These are phyloP conservation scores for Ariopsis seemanni DNA, from an alignment of 2,113 vertebrate genomes.

Conservation along the genomic window DNA sequence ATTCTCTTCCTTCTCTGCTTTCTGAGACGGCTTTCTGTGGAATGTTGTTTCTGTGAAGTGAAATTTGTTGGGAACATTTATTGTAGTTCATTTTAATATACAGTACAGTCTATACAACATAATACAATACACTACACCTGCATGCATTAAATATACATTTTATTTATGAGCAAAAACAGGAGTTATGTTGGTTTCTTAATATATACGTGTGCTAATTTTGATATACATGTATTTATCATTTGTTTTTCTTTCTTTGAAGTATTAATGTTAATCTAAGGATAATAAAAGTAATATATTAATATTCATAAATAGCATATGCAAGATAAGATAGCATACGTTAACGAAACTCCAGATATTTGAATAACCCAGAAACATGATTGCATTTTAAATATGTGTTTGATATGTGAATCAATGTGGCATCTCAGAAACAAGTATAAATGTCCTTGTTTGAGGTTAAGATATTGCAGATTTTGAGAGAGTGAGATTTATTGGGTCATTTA, in stretches of 20 bases:
- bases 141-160: neutral
- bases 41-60: neutral
- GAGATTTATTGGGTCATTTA: too few species aligned
- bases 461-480: neutral
- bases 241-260: neutral
- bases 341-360: neutral
- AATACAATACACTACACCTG: neutral
- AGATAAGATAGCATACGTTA: neutral
- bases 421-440: neutral
- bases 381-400: neutral
- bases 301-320: neutral
- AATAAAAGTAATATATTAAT: neutral
- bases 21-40: neutral
- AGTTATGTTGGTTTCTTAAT: neutral
- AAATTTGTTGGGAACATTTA: neutral
- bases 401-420: neutral
- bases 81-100: neutral
- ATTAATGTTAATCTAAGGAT: neutral
- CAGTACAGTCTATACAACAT: neutral
- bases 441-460: neutral
- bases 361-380: neutral
- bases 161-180: neutral
- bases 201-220: neutral
- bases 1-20: slow-evolving; percentile 14
- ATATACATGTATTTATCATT: neutral